Conservation (phyloP, 2,888 invertebrate species). For the Resseliella maxima region DNA sequence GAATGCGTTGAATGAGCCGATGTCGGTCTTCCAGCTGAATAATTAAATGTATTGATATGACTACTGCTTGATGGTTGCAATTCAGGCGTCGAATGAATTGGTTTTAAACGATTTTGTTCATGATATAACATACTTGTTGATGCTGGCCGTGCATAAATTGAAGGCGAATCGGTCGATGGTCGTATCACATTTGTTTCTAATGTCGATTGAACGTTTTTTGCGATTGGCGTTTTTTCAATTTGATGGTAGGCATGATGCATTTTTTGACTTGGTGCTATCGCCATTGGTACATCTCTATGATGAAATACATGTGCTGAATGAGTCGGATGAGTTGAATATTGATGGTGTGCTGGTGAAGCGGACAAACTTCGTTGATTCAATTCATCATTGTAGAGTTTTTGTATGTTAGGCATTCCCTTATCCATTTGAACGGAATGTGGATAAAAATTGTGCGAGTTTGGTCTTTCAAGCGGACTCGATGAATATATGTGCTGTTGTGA, state of each 20-base stretch:
- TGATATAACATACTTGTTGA: conserved; percentile 3
- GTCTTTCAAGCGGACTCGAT: background rate
- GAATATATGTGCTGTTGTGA: conserved; percentile 8
- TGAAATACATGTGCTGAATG: background rate
- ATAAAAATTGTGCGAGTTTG: conserved; percentile 39
- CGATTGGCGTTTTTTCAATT: background rate
- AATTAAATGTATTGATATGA: conserved; percentile 19
- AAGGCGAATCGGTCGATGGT: conserved; percentile 17
- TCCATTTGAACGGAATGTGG: background rate
- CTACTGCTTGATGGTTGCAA: conserved; percentile 8
- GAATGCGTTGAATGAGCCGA: background rate
- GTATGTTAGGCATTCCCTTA: background rate
- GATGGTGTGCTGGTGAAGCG: background rate
- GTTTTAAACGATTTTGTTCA: conserved; percentile 50
- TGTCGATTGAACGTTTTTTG: background rate
- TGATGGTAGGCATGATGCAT: background rate
- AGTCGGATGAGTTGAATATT: background rate
- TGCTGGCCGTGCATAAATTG: background rate
- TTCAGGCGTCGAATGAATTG: background rate
- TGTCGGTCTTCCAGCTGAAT: background rate
- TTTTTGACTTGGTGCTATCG: conserved; percentile 11
- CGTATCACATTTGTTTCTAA: background rate
- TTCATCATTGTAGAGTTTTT: background rate
- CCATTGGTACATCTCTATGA: background rate
- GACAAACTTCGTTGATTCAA: conserved; percentile 2